Conservation (phyloP, 2,113 vertebrate species). For the Hassar affinis region DNA sequence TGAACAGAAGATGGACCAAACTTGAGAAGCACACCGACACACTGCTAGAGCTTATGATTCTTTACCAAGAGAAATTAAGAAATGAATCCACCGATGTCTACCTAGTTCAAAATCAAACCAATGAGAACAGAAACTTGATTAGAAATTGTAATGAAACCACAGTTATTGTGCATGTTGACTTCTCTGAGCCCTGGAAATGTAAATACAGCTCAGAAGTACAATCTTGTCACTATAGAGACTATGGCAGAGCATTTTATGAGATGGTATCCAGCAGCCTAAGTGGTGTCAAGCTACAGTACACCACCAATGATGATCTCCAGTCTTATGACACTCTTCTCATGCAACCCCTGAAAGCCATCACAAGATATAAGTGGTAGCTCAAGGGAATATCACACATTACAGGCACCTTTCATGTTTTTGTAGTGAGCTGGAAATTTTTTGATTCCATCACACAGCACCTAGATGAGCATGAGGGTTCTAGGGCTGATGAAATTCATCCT, state of each 20-base stretch:
- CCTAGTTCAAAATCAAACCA: constrained; percentile 14
- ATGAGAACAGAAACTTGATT: constrained; percentile 13
- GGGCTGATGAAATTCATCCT: not conserved
- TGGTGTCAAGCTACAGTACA: too few species aligned
- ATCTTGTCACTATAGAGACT: not conserved
- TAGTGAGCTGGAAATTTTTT: not conserved
- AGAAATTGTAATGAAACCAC: not conserved
- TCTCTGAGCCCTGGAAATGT: constrained; percentile 22
- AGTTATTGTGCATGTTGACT: constrained; percentile 11
- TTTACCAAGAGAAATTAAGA: not conserved
- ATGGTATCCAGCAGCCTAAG: too few species aligned
- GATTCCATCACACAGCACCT: not conserved
- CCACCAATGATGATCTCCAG: too few species aligned
- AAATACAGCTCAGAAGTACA: constrained; percentile 23
- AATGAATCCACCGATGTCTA: constrained; percentile 9
- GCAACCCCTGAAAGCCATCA: not conserved
- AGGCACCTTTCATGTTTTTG: not conserved
- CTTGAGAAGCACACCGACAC: too few species aligned
- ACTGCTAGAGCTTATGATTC: too few species aligned
- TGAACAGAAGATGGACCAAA: too few species aligned
- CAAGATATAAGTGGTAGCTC: not conserved
- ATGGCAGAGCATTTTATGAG: too few species aligned
- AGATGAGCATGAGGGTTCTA: too few species aligned
- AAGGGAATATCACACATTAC: too few species aligned
- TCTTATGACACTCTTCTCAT: too few species aligned